Evolutionary conservation across 1,140 invertebrate genomes (phyloP), one percentile per base, ranked within the genome.

Genomic region (Meloidogyne chitwoodi): DNA sequence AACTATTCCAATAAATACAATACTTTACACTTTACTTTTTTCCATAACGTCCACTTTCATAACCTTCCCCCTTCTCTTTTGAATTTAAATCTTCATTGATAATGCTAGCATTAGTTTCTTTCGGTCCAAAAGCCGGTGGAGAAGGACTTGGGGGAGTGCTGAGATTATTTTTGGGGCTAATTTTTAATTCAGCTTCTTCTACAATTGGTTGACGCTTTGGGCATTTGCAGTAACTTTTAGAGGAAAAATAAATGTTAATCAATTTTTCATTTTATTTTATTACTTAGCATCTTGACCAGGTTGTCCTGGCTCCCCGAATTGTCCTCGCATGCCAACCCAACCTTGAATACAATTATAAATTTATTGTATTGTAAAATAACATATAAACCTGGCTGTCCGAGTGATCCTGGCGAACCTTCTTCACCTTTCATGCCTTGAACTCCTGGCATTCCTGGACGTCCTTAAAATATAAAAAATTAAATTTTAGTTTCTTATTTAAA

Each of bases 181-280:
- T 61, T 41, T 19, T 41, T 24, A 10, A 19, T 69, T 31, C 29
- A 16, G 61, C 34, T 16, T 61, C 27, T 10, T 31, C 68, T 8
- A n/a, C n/a, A n/a, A 56, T 19, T 56, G 34, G 12, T 61, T 27
- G n/a, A 0, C 68, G 24, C 10, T 69, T 24, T 61, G 68, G 68
- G 19, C 68, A 69, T 44, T 69, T 69, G 38, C 68, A 69, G 19
- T 69, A 69, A 8, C 68, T 68, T n/a, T 56, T 56, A 22, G 19
- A 14, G 8, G 8, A 31, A 41, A 41, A 3, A 19, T 68, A 10
- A 56, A n/a, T 16, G 10, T 22, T n/a, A 19, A 44, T 41, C 26
- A n/a, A 4, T 16, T 27, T 31, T 69, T 38, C 2, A 14, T 0
- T 69, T 61, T 16, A n/a, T 14, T 19, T 6, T 4, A 11, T 69